A percentile compares a stretch with the other conserved stretches of the same genome.
phyloP scores from a whole-genome alignment of 2,888 invertebrate genomes.

The Gisinianus flammeolus region DNA sequence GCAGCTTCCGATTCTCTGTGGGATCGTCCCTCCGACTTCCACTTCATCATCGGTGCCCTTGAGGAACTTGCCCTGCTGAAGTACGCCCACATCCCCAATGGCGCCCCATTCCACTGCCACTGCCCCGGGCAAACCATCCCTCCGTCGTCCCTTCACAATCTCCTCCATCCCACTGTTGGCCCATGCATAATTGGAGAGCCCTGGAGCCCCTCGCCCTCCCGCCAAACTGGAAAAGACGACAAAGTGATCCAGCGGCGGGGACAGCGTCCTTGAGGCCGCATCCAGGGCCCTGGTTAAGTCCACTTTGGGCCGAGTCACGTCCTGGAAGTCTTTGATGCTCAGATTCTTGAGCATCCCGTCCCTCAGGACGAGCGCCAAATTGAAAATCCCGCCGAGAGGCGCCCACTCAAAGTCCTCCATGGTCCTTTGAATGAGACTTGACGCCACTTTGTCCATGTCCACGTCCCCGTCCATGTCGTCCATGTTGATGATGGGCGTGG shows the following conservation, averaged over 20 bases:
- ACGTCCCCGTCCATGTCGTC: too few relatives aligned
- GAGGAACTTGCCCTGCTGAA: conserved; percentile 68
- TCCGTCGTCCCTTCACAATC: conserved; percentile 76
- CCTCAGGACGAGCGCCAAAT: conserved; percentile 76
- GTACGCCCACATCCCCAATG: too few relatives aligned
- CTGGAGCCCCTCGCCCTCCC: conserved; percentile 67
- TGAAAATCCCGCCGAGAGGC: conserved; percentile 66
- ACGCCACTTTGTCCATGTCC: too few relatives aligned
- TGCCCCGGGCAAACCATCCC: conserved; percentile 74
- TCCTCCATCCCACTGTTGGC: conserved; percentile 90
- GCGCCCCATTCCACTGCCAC: conserved; percentile 81
- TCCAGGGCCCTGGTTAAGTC: conserved; percentile 65
- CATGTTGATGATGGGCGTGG: too few relatives aligned
- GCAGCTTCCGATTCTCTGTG: conserved; percentile 84
- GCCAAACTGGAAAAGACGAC: conserved; percentile 67
- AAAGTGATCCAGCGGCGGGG: conserved; percentile 61
- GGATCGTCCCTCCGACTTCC: conserved; percentile 76
- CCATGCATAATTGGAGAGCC: conserved; percentile 83
- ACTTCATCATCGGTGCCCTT: conserved; percentile 65
- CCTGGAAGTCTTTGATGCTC: conserved; percentile 62
- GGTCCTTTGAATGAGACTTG: too few relatives aligned
- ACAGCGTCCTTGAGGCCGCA: conserved; percentile 62
- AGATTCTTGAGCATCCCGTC: conserved; percentile 65
- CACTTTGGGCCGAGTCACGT: conserved; percentile 65
- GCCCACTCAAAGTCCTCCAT: too few relatives aligned